These are phyloP conservation scores for Conus betulinus DNA, from an alignment of 1,140 invertebrate genomes.

Conservation along the genomic window DNA sequence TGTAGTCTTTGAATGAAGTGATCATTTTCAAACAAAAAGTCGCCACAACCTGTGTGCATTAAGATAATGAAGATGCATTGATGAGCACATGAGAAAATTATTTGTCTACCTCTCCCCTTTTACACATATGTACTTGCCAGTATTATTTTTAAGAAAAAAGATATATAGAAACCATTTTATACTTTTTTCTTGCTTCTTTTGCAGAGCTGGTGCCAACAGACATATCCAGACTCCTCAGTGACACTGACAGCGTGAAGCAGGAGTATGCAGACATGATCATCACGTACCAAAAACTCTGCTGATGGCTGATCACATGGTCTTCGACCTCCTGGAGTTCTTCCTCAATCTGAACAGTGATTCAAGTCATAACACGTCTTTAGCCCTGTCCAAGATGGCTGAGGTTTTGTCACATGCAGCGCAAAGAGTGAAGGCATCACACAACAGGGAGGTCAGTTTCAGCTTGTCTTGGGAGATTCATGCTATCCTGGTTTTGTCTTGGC, in stretches of 20 bases:
- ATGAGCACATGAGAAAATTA: background rate
- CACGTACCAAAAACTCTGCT: background rate
- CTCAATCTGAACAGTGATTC: background rate
- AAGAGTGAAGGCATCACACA: background rate
- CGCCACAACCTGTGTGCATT: background rate
- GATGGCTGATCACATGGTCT: background rate
- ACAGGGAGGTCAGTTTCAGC: background rate
- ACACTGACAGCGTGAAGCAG: background rate
- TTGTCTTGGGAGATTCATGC: background rate
- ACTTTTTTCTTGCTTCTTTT: background rate
- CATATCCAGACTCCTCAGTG: background rate
- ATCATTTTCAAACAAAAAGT: too few species aligned
- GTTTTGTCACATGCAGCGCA: background rate
- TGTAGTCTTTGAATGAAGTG: too few species aligned
- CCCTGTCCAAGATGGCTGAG: background rate
- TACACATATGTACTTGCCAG: too few species aligned
- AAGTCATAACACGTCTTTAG: background rate
- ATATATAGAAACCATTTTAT: background rate
- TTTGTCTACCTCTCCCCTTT: background rate
- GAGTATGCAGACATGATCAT: background rate
- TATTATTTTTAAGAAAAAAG: too few species aligned
- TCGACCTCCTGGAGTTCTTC: constrained; percentile 8
- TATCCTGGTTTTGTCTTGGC: too few species aligned
- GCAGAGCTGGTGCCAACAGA: background rate
- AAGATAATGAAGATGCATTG: background rate